phyloP scores from a whole-genome alignment of 2,797 vertebrate genomes.

The Etheostoma perlongum region DNA sequence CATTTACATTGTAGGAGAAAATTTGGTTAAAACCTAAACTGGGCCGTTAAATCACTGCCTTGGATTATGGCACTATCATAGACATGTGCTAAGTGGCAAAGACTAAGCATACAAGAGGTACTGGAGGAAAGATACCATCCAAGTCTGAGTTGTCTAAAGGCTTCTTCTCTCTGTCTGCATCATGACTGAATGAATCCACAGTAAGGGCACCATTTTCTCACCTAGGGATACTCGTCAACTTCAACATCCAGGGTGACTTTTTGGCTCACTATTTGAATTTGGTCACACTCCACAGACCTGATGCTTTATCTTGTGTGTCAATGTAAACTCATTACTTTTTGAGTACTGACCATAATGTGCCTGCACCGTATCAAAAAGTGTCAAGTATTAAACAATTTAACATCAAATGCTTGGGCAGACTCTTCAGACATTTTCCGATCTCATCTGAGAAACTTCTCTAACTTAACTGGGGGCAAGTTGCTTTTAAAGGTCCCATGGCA shows the following conservation, averaged over 20 bases:
- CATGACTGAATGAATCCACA: neutral
- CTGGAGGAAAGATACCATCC: neutral
- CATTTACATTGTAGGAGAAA: neutral
- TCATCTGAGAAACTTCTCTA: neutral
- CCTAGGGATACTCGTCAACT: neutral
- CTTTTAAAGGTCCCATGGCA: too few species aligned
- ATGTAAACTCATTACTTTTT: neutral
- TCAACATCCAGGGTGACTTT: neutral
- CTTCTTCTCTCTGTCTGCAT: neutral
- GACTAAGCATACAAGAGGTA: neutral
- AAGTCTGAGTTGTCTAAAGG: neutral
- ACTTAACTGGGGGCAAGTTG: neutral
- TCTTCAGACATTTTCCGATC: neutral
- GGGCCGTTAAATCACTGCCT: neutral
- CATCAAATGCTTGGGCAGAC: neutral
- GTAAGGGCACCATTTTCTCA: neutral
- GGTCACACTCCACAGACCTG: neutral
- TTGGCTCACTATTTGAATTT: neutral
- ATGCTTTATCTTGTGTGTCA: neutral
- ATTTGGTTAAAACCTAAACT: neutral
- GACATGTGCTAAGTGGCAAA: neutral
- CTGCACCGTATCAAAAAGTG: neutral
- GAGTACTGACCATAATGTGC: neutral
- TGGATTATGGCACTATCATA: neutral
- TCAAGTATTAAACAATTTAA: neutral